Evolutionary conservation across 2,888 invertebrate species (phyloP).

Genomic region (Bursaphelenchus okinawaensis): DNA sequence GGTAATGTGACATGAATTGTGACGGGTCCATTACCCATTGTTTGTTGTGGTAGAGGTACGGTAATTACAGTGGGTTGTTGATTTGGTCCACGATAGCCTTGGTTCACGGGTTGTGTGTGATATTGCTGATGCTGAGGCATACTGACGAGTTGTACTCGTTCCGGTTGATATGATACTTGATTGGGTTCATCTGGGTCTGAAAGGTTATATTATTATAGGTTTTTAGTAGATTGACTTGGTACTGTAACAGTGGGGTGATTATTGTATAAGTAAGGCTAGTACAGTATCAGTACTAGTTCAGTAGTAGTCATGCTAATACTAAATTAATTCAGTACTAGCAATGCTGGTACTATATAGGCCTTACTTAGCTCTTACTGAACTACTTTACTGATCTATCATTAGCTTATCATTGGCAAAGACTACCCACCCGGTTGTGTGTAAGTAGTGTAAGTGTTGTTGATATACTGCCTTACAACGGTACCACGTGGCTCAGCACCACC

Average conservation of each 20-base stretch:
- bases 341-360: too few relatives aligned
- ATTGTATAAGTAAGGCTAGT: too few relatives aligned
- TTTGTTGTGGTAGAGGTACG: conserved; percentile 6
- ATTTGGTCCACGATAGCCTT: not conserved
- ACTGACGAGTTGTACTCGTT: conserved; percentile 4
- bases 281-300: too few relatives aligned
- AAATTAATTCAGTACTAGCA: too few relatives aligned
- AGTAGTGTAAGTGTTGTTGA: not conserved
- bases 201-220: too few relatives aligned
- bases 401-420: too few relatives aligned
- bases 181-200: not conserved
- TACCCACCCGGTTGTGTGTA: not conserved
- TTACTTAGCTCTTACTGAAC: too few relatives aligned
- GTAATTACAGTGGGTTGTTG: conserved; percentile 12
- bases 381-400: too few relatives aligned
- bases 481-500: too few relatives aligned
- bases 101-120: not conserved
- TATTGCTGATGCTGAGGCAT: conserved; percentile 11
- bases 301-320: too few relatives aligned
- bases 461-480: not conserved
- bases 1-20: conserved; percentile 14
- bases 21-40: conserved; percentile 8
- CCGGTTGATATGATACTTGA: not conserved
- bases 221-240: too few relatives aligned
- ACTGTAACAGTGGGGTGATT: too few relatives aligned